phyloP scores from a whole-genome alignment of 2,888 invertebrate species.

The Caenorhabditis virilis region DNA sequence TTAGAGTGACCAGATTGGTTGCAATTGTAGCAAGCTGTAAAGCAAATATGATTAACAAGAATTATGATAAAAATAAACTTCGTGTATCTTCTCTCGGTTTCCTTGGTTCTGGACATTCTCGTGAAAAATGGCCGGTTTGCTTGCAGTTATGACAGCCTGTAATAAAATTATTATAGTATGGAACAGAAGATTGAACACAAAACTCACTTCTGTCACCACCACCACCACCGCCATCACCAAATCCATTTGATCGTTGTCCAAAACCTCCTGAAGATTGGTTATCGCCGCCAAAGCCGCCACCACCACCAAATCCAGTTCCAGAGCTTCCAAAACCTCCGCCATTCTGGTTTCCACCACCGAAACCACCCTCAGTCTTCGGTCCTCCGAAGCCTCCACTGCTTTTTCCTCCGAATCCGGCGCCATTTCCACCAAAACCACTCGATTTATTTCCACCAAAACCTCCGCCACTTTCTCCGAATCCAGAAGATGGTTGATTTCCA shows the following conservation, averaged over 20 bases:
- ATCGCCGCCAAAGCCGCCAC: neutral
- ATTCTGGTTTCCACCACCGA: no score
- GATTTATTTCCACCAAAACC: no score
- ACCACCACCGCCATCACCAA: conserved; percentile 2
- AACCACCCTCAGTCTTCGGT: no score
- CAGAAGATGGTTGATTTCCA: no score
- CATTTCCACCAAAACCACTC: no score
- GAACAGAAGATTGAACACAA: neutral
- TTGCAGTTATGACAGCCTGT: conserved; percentile 27
- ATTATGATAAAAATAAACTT: neutral
- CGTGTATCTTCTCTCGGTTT: conserved; percentile 19
- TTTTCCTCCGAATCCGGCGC: no score
- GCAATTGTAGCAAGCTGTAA: conserved; percentile 35
- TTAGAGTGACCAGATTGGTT: conserved; percentile 34
- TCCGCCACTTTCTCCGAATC: no score
- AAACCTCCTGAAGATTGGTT: neutral
- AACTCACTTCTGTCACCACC: neutral
- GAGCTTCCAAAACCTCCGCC: no score
- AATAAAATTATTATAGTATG: conserved; percentile 1
- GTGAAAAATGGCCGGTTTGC: conserved; percentile 10
- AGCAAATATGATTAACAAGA: neutral
- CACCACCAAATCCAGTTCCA: neutral
- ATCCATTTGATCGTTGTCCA: neutral
- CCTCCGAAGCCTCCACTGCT: no score
- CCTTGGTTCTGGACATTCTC: conserved; percentile 23